Evolutionary conservation across 2,888 invertebrate genomes (phyloP).

Genomic region (Acronicta psi): DNA sequence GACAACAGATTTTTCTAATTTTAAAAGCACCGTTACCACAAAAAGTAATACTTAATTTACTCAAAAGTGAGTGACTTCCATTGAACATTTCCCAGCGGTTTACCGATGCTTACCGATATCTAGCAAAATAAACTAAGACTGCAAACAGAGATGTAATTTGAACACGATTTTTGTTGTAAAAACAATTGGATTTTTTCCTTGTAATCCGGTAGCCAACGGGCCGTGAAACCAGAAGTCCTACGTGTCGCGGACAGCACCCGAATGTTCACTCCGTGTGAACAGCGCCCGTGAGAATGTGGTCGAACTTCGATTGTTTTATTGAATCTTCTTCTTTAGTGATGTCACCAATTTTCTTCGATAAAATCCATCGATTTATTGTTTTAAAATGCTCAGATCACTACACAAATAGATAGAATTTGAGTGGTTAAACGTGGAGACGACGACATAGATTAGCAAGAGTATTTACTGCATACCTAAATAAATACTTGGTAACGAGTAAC

Average conservation of each 20-base stretch:
- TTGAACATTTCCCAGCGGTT: conserved; percentile 61
- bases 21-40: conserved; percentile 44
- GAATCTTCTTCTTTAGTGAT: conserved; percentile 28
- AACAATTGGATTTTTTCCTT: conserved; percentile 57
- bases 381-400: too few species aligned
- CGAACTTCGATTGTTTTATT: conserved; percentile 59
- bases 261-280: conserved; percentile 77
- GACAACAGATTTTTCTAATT: conserved; percentile 34
- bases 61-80: conserved; percentile 45
- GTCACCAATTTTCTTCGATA: conserved; percentile 15
- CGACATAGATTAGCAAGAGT: too few species aligned
- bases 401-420: too few species aligned
- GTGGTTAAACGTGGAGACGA: too few species aligned
- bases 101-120: conserved; percentile 56
- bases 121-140: conserved; percentile 59
- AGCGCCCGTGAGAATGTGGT: conserved; percentile 82
- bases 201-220: conserved; percentile 73
- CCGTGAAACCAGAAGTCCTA: conserved; percentile 81
- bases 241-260: conserved; percentile 72
- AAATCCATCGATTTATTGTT: not conserved
- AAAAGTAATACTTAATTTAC: conserved; percentile 26
- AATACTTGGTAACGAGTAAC: too few species aligned
- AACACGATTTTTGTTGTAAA: conserved; percentile 56
- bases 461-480: too few species aligned
- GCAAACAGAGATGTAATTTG: conserved; percentile 59